These are phyloP conservation scores for Paradoxurus hermaphroditus DNA, from an alignment of 2,113 vertebrate species.

Conservation along the genomic window DNA sequence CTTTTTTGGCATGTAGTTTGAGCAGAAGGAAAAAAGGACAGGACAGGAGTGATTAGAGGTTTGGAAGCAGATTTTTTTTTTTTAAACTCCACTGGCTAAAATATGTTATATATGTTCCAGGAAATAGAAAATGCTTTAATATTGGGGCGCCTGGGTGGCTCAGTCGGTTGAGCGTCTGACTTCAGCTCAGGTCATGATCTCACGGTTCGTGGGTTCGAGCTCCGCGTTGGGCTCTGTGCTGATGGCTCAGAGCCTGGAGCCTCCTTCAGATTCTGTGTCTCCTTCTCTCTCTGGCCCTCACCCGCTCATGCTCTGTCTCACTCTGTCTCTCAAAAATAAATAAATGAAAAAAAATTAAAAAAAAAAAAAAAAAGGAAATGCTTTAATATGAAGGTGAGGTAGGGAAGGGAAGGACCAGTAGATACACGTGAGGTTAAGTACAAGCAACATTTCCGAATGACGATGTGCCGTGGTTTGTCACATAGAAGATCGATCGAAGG, in stretches of 20 bases:
- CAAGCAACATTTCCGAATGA: not conserved
- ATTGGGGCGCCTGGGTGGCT: too few relatives aligned
- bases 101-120: not conserved
- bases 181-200: too few relatives aligned
- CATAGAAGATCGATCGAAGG: not conserved
- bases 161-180: too few relatives aligned
- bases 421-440: not conserved
- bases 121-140: conserved; percentile 34
- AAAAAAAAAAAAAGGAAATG: conserved; percentile 41
- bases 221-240: too few relatives aligned
- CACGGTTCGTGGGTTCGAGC: too few relatives aligned
- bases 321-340: too few relatives aligned
- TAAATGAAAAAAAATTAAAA: too few relatives aligned
- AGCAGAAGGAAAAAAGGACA: not conserved
- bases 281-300: too few relatives aligned
- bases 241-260: too few relatives aligned
- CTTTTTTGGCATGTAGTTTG: not conserved
- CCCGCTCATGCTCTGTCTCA: too few relatives aligned
- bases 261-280: too few relatives aligned
- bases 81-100: not conserved
- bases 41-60: not conserved
- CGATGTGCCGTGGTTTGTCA: not conserved
- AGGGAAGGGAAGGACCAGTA: not conserved
- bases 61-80: not conserved
- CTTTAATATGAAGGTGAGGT: not conserved